phyloP scores from a whole-genome alignment of 1,140 invertebrate genomes.

The Mesaphorura yosii region DNA sequence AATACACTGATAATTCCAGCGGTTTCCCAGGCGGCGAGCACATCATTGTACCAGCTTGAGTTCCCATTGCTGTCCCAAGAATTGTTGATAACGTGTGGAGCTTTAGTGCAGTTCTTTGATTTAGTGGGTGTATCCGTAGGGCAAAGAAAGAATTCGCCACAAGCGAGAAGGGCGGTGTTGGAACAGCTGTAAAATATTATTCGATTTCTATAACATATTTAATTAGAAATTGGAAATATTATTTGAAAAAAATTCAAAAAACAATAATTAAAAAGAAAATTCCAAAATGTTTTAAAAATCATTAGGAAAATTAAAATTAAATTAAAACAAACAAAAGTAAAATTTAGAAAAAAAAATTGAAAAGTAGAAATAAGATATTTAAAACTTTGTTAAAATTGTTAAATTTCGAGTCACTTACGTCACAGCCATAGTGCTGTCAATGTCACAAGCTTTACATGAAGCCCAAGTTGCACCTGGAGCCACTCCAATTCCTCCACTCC shows the following conservation, averaged over 20 bases:
- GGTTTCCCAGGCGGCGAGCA: conserved; percentile 8
- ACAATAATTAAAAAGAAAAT: no score
- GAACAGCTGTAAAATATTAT: background rate
- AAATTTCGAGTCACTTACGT: no score
- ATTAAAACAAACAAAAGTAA: no score
- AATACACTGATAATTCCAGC: conserved; percentile 15
- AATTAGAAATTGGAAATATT: background rate
- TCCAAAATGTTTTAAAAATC: no score
- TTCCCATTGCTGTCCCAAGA: conserved; percentile 7
- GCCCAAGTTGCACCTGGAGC: conserved; percentile 16
- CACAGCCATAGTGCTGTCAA: no score
- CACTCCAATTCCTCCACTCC: conserved; percentile 9
- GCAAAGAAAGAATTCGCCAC: conserved; percentile 16
- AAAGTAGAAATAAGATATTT: no score
- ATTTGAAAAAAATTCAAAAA: no score
- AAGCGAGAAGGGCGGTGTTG: background rate
- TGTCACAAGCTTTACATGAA: conserved; percentile 17
- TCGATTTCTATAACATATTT: no score
- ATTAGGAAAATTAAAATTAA: no score
- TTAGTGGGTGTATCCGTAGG: background rate
- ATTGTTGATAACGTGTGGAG: conserved; percentile 5
- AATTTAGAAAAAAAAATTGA: no score
- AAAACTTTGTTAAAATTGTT: no score
- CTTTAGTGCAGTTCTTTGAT: background rate
- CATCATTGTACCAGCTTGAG: background rate